A percentile compares a stretch with the other conserved stretches of the same genome.
Evolutionary conservation across 2,888 invertebrate species (phyloP).

Genomic region (Drosophila ezoana): DNA sequence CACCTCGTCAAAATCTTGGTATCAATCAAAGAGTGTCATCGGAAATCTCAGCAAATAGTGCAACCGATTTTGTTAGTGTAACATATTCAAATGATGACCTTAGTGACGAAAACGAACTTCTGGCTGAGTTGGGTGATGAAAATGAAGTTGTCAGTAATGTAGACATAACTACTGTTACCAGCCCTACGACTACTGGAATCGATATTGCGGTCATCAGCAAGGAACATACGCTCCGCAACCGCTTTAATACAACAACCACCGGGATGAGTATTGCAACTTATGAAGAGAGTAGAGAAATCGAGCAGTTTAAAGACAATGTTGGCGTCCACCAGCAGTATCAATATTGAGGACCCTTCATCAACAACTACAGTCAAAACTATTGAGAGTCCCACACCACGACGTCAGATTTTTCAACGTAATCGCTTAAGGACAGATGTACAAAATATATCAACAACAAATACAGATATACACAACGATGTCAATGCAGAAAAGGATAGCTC

Average conservation of each 20-base stretch:
- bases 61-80: neutral
- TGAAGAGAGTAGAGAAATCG: neutral
- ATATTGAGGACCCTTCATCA: neutral
- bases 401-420: neutral
- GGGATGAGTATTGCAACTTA: neutral
- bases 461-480: neutral
- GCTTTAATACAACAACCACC: constrained; percentile 13
- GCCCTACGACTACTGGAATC: neutral
- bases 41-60: constrained; percentile 9
- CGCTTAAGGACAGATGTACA: neutral
- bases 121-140: constrained; percentile 42
- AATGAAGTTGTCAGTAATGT: constrained; percentile 16
- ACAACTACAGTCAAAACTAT: neutral
- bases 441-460: neutral
- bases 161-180: neutral
- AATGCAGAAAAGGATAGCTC: neutral
- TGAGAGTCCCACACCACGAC: neutral
- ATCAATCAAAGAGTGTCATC: constrained; percentile 23
- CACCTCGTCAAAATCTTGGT: constrained; percentile 23
- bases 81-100: neutral
- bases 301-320: neutral
- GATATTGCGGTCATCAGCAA: neutral
- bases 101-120: constrained; percentile 17
- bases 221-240: constrained; percentile 22
- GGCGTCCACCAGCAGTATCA: neutral